Percentiles rank a stretch among this genome's conserved stretches.
These are phyloP conservation scores for Choreutis nemorana DNA, from an alignment of 2,888 invertebrate species.

Conservation along the genomic window DNA sequence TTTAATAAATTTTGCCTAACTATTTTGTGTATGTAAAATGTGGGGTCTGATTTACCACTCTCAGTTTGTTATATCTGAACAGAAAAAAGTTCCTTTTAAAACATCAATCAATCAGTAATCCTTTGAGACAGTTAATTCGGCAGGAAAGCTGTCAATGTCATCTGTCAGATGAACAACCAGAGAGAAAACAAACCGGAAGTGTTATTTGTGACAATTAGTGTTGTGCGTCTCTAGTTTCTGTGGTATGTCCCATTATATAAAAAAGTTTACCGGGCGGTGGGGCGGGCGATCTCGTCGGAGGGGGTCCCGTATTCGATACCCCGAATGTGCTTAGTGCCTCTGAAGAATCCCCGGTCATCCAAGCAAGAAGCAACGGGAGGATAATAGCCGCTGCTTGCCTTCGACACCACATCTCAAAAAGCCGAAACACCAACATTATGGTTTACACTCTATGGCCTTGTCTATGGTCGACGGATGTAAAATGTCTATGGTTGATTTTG, in stretches of 20 bases:
- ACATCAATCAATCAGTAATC: too few relatives aligned
- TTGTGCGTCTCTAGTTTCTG: too few relatives aligned
- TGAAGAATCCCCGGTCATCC: conserved; percentile 50
- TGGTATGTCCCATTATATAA: conserved; percentile 40
- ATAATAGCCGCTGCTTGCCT: conserved; percentile 35
- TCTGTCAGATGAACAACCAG: not conserved
- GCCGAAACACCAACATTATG: conserved; percentile 17
- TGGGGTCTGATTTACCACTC: too few relatives aligned
- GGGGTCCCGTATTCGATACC: conserved; percentile 69
- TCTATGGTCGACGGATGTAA: too few relatives aligned
- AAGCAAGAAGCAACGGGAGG: conserved; percentile 34
- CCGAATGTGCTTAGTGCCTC: conserved; percentile 75
- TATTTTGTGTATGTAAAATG: too few relatives aligned
- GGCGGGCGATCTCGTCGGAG: conserved; percentile 62
- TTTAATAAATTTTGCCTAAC: too few relatives aligned
- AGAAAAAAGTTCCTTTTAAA: too few relatives aligned
- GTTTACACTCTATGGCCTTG: conserved; percentile 10
- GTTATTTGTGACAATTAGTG: not conserved
- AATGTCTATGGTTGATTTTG: too few relatives aligned
- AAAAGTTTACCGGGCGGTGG: conserved; percentile 65
- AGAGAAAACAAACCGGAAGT: conserved; percentile 1
- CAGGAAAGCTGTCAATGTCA: too few relatives aligned
- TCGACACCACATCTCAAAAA: conserved; percentile 41
- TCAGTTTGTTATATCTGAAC: too few relatives aligned
- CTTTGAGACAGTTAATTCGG: too few relatives aligned